Conservation (phyloP, 35 echinoderm and acorn worm genomes). For the Stichopus chloronotus region DNA sequence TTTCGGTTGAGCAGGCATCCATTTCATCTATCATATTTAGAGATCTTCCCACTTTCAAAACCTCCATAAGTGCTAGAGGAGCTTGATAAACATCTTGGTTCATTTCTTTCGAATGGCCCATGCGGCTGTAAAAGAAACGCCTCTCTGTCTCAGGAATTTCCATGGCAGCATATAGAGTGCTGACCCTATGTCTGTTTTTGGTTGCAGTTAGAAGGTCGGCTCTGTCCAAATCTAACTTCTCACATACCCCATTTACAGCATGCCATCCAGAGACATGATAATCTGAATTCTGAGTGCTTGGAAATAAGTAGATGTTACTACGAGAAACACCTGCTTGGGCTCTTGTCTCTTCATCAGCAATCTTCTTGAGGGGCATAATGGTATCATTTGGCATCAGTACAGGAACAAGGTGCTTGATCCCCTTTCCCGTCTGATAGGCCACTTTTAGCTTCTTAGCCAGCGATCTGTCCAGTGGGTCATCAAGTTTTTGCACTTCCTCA, state of each 20-base stretch:
- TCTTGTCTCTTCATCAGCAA: background rate
- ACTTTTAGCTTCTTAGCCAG: constrained; percentile 41
- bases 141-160: constrained; percentile 51
- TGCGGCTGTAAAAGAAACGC: constrained; percentile 40
- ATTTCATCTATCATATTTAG: constrained; percentile 21
- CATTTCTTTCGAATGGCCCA: constrained; percentile 57
- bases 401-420: constrained; percentile 56
- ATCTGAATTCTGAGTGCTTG: constrained; percentile 24
- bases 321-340: background rate
- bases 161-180: constrained; percentile 54
- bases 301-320: background rate
- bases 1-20: too few species aligned
- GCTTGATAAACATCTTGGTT: constrained; percentile 65
- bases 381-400: constrained; percentile 51
- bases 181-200: constrained; percentile 48
- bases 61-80: constrained; percentile 50
- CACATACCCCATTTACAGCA: constrained; percentile 40
- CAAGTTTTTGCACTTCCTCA: constrained; percentile 22
- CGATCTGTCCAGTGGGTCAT: constrained; percentile 38
- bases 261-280: constrained; percentile 68
- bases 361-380: background rate
- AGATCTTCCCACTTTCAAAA: constrained; percentile 36
- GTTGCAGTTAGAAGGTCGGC: constrained; percentile 45
- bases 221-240: constrained; percentile 27
- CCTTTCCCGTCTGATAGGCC: constrained; percentile 60